Evolutionary conservation across 2,888 invertebrate genomes (phyloP).

Genomic region (Orchestes rusci): DNA sequence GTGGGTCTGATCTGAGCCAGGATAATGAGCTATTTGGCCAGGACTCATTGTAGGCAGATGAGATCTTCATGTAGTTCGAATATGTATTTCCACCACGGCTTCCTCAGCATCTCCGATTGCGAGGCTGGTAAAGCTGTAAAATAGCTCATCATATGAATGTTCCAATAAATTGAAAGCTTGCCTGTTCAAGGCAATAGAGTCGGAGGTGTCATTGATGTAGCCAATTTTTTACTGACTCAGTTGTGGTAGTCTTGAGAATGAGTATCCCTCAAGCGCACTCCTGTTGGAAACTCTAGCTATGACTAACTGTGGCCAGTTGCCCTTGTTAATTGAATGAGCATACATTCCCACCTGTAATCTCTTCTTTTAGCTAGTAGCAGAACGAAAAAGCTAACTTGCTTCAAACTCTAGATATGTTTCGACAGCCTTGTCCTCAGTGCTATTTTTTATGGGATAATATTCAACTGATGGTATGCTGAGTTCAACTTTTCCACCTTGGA

Average conservation of each 20-base stretch:
- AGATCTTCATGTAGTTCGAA: neutral
- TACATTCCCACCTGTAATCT: conserved; percentile 21
- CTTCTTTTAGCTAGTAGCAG: neutral
- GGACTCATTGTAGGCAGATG: neutral
- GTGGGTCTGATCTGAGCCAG: too few relatives aligned
- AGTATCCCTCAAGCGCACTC: conserved; percentile 44
- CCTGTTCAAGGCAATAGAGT: conserved; percentile 42
- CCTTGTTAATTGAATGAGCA: conserved; percentile 55
- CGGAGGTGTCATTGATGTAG: conserved; percentile 54
- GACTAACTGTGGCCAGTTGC: conserved; percentile 62
- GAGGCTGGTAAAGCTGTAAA: conserved; percentile 8
- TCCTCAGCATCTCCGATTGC: conserved; percentile 3
- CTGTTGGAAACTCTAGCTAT: conserved; percentile 50
- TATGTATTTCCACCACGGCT: neutral
- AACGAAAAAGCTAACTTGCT: too few relatives aligned
- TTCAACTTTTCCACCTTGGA: neutral
- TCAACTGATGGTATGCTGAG: too few relatives aligned
- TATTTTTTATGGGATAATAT: conserved; percentile 2
- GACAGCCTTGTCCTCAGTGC: conserved; percentile 3
- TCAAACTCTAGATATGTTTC: conserved; percentile 7
- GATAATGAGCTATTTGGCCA: too few relatives aligned
- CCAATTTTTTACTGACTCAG: conserved; percentile 54
- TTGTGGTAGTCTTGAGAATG: conserved; percentile 54
- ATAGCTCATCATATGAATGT: neutral
- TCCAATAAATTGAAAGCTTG: neutral